These are phyloP conservation scores for Drosophila mojavensis DNA, from an alignment of 1,140 invertebrate species.

Conservation along the genomic window DNA sequence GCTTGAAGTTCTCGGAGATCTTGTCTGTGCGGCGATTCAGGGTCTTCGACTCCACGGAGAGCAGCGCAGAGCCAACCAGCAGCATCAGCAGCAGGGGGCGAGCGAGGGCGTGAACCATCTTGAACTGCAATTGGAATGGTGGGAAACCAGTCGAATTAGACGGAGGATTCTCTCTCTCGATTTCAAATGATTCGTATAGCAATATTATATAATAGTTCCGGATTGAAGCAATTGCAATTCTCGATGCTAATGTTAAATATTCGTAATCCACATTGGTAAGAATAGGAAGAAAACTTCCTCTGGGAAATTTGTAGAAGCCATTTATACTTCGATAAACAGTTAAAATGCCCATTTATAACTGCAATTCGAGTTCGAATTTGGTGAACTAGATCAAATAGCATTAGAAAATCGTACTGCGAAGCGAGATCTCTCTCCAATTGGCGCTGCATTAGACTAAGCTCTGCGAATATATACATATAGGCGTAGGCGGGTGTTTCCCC, in stretches of 20 bases:
- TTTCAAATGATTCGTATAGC: too few species aligned
- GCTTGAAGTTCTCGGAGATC: conserved; percentile 79
- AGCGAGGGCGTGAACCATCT: conserved; percentile 36
- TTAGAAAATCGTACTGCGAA: neutral
- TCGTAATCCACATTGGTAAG: too few species aligned
- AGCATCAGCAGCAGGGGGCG: conserved; percentile 52
- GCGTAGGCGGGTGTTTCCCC: neutral
- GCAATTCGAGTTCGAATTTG: too few species aligned
- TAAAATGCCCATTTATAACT: too few species aligned
- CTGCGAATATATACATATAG: neutral
- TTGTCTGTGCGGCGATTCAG: conserved; percentile 73
- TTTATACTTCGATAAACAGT: too few species aligned
- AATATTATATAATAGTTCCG: too few species aligned
- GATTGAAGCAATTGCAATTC: too few species aligned
- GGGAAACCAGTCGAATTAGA: neutral
- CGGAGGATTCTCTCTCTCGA: too few species aligned
- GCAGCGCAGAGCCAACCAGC: conserved; percentile 31
- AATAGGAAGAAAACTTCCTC: too few species aligned
- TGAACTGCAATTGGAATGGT: conserved; percentile 14
- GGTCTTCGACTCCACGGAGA: conserved; percentile 55
- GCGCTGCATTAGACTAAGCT: neutral
- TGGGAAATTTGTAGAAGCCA: too few species aligned
- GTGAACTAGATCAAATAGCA: too few species aligned
- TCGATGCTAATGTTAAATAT: too few species aligned
- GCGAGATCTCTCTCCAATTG: neutral